Evolutionary conservation across 2,888 invertebrate species (phyloP).

Genomic region (Cantharis nigra): DNA sequence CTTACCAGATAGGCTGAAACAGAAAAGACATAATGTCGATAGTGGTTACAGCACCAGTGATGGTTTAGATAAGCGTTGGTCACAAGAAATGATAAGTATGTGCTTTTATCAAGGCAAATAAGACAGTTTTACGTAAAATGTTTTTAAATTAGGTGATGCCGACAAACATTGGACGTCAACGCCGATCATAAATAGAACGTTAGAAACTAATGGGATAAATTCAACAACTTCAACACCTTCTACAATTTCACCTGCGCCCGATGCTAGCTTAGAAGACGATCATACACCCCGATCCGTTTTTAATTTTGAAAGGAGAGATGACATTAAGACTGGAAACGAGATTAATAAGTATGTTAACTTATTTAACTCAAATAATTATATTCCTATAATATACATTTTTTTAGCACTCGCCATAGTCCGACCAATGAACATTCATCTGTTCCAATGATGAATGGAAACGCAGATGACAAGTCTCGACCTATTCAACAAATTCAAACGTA

Average conservation of each 20-base stretch:
- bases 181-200: slow-evolving; percentile 44
- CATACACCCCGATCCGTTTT: slow-evolving; percentile 37
- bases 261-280: slow-evolving; percentile 48
- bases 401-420: slow-evolving; percentile 61
- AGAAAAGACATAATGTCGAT: slow-evolving; percentile 78
- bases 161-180: slow-evolving; percentile 51
- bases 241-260: slow-evolving; percentile 62
- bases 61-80: slow-evolving; percentile 81
- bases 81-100: slow-evolving; percentile 70
- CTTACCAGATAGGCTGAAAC: slow-evolving; percentile 55
- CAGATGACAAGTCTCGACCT: slow-evolving; percentile 68
- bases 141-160: slow-evolving; percentile 40
- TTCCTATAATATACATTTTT: not conserved
- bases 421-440: slow-evolving; percentile 61
- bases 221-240: slow-evolving; percentile 61
- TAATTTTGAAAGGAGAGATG: slow-evolving; percentile 46
- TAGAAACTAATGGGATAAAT: slow-evolving; percentile 47
- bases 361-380: not conserved
- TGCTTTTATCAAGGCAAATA: not conserved
- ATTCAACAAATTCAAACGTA: slow-evolving; percentile 75
- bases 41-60: slow-evolving; percentile 90
- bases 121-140: not conserved
- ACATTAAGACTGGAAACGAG: slow-evolving; percentile 36
- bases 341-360: slow-evolving; percentile 27
- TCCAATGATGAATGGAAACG: slow-evolving; percentile 64